Base-by-base conservation (phyloP, 2,113 vertebrate genomes). In the Gasterosteus aculeatus region DNA sequence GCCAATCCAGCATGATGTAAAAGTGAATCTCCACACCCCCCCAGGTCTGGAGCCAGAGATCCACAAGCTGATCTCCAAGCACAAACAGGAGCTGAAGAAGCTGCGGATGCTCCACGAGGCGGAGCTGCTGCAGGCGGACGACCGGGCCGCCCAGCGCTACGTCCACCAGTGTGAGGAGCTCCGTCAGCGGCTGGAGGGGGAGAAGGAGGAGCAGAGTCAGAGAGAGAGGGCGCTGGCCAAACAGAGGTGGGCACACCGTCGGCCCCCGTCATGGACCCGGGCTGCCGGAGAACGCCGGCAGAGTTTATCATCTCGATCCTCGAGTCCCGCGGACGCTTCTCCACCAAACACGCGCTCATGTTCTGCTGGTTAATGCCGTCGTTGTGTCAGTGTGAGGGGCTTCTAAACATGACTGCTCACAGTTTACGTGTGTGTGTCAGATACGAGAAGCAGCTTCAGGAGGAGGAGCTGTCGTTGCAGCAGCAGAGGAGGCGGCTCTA, bases 1-100 rank as follows among this genome's bases (percentile, higher is more conserved):
- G 2, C 15, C n/a, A 5, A 7, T 10, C 29, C 1, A 22, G 29
- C n/a, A 5, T 29, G 29, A 31, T 4, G 39, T 41, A 64, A 56
- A 61, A 3, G 14, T 4, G 5, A 49, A 19, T 67, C 31, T 10
- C 33, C 10, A 15, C 46, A 2, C 22, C 11, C 5, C 54, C 38
- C 6, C 68, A 99, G 98, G 98, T 41, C 94, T 99, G 85, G 98
- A 98, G 87, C 97, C 98, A 0, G 97, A 99, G 93, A 96, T 99
- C 93, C 98, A 98, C 94, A 98, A 95, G 91, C 94, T 99, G 7
- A 94, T 98, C 3, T 92, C 94, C 10, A 96, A 94, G 82, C 97
- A 99, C 91, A 96, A 95, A 56, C 95, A 96, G 89, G 97, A 99
- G 88, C 92, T 98, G 86, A 93, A 93, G 89, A 94, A 94, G 88